These are phyloP conservation scores for Chionoecetes opilio DNA, from an alignment of 1,140 invertebrate species.

Conservation along the genomic window DNA sequence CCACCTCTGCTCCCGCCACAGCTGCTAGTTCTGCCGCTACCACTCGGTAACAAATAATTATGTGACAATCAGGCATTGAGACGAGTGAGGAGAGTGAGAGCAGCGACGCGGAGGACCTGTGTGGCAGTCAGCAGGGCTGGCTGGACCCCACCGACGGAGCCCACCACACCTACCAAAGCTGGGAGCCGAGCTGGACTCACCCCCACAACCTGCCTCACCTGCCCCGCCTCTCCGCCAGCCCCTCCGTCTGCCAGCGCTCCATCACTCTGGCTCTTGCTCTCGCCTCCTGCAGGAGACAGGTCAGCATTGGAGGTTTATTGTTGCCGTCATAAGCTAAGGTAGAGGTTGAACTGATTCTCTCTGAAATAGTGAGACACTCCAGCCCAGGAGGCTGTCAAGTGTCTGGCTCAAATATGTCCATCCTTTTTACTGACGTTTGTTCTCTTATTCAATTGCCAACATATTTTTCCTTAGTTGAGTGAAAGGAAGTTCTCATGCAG, in stretches of 20 bases:
- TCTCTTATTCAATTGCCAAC: too few species aligned
- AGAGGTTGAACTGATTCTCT: too few species aligned
- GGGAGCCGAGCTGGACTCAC: conserved; percentile 62
- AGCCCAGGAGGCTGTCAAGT: too few species aligned
- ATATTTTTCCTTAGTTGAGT: too few species aligned
- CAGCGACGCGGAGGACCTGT: conserved; percentile 72
- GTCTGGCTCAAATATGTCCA: too few species aligned
- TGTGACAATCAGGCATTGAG: conserved; percentile 65
- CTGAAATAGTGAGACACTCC: too few species aligned
- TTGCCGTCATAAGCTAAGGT: too few species aligned
- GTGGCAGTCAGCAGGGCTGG: conserved; percentile 76
- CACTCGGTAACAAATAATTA: not conserved
- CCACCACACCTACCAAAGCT: conserved; percentile 49
- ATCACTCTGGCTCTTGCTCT: conserved; percentile 62
- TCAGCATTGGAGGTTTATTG: conserved; percentile 11
- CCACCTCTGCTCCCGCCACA: too few species aligned
- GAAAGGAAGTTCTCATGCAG: too few species aligned
- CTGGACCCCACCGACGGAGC: conserved; percentile 65
- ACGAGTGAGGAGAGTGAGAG: conserved; percentile 77
- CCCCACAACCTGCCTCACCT: conserved; percentile 41
- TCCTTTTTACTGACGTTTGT: too few species aligned
- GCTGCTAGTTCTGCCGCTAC: too few species aligned
- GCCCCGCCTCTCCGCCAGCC: not conserved
- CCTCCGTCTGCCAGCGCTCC: conserved; percentile 63
- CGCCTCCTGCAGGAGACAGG: conserved; percentile 67